phyloP scores from a whole-genome alignment of 2,113 vertebrate genomes.

The Podarcis raffonei region DNA sequence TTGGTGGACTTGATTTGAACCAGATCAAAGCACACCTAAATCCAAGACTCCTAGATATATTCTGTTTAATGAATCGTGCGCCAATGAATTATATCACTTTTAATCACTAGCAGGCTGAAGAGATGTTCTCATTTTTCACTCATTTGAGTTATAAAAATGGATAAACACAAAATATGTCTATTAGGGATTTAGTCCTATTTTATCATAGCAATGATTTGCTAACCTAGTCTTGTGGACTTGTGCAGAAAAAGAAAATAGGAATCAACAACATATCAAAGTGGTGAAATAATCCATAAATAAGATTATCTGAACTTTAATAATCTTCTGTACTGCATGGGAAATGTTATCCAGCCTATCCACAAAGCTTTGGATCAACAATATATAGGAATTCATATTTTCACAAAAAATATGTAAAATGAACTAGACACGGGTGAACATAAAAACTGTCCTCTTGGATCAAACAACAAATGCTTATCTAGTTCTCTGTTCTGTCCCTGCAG shows the following conservation, averaged over 20 bases:
- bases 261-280: not conserved
- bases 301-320: not conserved
- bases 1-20: not conserved
- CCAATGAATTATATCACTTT: not conserved
- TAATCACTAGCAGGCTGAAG: not conserved
- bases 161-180: conserved; percentile 3
- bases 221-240: not conserved
- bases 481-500: not conserved
- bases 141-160: conserved; percentile 8
- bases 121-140: conserved; percentile 12
- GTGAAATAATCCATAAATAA: not conserved
- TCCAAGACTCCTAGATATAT: not conserved
- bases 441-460: not conserved
- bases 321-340: not conserved
- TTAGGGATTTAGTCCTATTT: not conserved
- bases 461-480: not conserved
- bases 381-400: not conserved
- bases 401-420: not conserved
- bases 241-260: not conserved
- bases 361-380: not conserved
- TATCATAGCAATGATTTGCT: not conserved
- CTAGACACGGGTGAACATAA: not conserved
- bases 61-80: not conserved
- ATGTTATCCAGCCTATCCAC: not conserved
- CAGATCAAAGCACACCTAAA: conserved; percentile 25